Base-by-base conservation (phyloP, 2,113 vertebrate species). In the Myotis lucifugus region DNA sequence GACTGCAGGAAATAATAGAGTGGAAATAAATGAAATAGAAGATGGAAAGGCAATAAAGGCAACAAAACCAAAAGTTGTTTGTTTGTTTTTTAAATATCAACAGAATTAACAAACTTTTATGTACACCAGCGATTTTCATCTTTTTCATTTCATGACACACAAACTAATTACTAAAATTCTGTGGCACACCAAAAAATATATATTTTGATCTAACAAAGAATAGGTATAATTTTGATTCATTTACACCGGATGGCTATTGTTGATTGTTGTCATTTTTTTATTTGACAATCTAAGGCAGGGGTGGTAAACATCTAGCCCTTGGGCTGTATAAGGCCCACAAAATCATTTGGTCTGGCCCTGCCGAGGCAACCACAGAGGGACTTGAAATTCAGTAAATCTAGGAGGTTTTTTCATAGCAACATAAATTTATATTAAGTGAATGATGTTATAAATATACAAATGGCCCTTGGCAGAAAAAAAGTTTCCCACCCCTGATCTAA, bases 1-100 rank as follows among this genome's bases (percentile, higher is more conserved):
- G 13, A 59, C 90, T 90, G 61, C 94, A 91, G 73, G 40, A 95
- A 91, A 74, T 91, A 85, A 67, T 69, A 95, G 19, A 72, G 18
- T 86, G 13, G 64, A 91, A 95, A 42, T 76, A 69, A 88, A 79
- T 88, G 37, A 93, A 91, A 81, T 54, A 89, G 40, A 88, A 25
- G 15, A 85, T 81, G 79, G 66, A 86, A 93, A 90, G 90, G 76
- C 76, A 91, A 78, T 27, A 90, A 86, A 74, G 37, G 79, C 69
- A 89, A 64, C 14, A 82, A 92, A 94, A 70, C 8, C 25, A 54
- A 56, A 90, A 89, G 15, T 23, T 81, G 5, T 2, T 27, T 72
- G 9, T 37, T 77, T 64, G 50, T 85, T 90, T 32, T 76, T 13
- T 6, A 72, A 94, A 85, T 79, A 82, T 78, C 34, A 79, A 70